phyloP scores from a whole-genome alignment of 2,888 invertebrate genomes.

The Trissolcus japonicus region DNA sequence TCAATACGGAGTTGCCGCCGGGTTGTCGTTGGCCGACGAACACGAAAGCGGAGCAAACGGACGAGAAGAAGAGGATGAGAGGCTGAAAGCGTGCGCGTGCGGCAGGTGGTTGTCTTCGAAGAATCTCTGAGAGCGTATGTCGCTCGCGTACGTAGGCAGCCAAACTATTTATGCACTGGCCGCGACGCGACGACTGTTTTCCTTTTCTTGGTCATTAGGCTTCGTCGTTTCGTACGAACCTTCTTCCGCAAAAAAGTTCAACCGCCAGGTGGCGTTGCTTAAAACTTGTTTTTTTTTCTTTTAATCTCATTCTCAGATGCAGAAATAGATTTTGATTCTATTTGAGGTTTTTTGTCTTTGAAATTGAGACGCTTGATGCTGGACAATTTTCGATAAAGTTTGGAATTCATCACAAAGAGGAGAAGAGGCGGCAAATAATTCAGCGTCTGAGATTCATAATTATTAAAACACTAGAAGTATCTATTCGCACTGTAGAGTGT shows the following conservation, averaged over 20 bases:
- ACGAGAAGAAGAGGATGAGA: constrained; percentile 19
- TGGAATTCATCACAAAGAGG: too few species aligned
- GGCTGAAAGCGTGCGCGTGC: constrained; percentile 36
- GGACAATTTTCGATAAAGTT: too few species aligned
- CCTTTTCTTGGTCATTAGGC: constrained; percentile 30
- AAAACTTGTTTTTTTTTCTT: too few species aligned
- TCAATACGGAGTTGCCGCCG: constrained; percentile 68
- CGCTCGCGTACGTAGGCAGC: constrained; percentile 13
- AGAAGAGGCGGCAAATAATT: neutral
- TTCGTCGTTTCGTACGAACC: neutral
- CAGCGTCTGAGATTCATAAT: constrained; percentile 14
- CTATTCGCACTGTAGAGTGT: too few species aligned
- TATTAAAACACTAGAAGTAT: too few species aligned
- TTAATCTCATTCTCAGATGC: too few species aligned
- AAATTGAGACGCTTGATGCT: too few species aligned
- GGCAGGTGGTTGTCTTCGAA: constrained; percentile 56
- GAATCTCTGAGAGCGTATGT: constrained; percentile 15
- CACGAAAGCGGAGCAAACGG: constrained; percentile 16
- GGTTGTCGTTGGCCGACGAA: constrained; percentile 30
- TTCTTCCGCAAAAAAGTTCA: too few species aligned
- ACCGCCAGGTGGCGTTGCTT: too few species aligned
- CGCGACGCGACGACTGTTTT: constrained; percentile 5
- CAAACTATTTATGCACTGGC: constrained; percentile 33
- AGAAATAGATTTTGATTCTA: too few species aligned
- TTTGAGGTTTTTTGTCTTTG: too few species aligned